A percentile compares a stretch with the other conserved stretches of the same genome.
These are phyloP conservation scores for Parascotia fuliginaria DNA, from an alignment of 2,888 invertebrate genomes.

Conservation along the genomic window DNA sequence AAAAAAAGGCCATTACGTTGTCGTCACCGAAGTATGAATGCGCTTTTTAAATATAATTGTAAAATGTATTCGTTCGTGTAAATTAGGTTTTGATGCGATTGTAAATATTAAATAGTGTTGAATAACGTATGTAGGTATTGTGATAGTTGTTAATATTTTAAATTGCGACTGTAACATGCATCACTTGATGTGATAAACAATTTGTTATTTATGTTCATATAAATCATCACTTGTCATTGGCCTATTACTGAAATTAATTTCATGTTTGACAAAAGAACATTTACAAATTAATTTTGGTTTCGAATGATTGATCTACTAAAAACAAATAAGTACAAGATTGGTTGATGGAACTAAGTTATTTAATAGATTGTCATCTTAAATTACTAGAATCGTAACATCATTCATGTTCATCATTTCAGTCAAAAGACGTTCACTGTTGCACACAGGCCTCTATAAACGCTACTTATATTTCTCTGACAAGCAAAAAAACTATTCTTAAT, in stretches of 20 bases:
- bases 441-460: too few relatives aligned
- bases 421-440: too few relatives aligned
- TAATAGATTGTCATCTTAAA: too few relatives aligned
- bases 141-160: slow-evolving; percentile 1
- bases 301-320: too few relatives aligned
- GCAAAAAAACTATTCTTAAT: too few relatives aligned
- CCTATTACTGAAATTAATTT: background rate
- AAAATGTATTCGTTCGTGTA: slow-evolving; percentile 23
- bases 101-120: slow-evolving; percentile 21
- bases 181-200: slow-evolving; percentile 13
- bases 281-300: too few relatives aligned
- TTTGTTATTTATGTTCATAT: slow-evolving; percentile 11
- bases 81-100: slow-evolving; percentile 24
- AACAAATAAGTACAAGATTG: too few relatives aligned
- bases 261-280: too few relatives aligned
- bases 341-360: too few relatives aligned
- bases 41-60: slow-evolving; percentile 26
- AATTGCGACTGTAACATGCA: background rate
- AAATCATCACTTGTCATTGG: background rate
- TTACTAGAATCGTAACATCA: too few relatives aligned
- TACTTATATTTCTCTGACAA: too few relatives aligned
- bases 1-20: slow-evolving; percentile 38
- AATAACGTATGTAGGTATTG: slow-evolving; percentile 16
- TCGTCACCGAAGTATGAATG: slow-evolving; percentile 37
- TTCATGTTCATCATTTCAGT: too few relatives aligned